phyloP scores from a whole-genome alignment of 2,888 invertebrate genomes.

The Hydrotaea cyrtoneurina region DNA sequence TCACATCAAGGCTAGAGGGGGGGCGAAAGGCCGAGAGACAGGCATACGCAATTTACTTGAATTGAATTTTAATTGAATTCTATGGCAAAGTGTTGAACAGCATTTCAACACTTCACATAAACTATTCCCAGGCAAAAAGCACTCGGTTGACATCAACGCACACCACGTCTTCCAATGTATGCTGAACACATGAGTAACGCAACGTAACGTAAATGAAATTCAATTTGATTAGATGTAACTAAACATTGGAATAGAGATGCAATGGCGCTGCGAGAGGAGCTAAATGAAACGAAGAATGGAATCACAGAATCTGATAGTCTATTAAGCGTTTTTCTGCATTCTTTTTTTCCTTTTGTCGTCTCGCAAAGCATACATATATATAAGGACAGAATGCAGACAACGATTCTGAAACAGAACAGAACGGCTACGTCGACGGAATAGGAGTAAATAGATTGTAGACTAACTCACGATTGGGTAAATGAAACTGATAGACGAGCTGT shows the following conservation, averaged over 20 bases:
- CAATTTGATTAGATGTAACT: conserved; percentile 45
- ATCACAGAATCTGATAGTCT: conserved; percentile 12
- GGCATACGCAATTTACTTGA: conserved; percentile 32
- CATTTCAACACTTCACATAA: conserved; percentile 5
- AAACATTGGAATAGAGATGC: neutral
- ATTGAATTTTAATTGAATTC: conserved; percentile 64
- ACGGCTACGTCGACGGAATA: neutral
- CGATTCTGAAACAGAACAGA: neutral
- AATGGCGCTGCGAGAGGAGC: neutral
- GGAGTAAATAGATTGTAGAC: neutral
- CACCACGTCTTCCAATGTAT: neutral
- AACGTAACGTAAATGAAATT: conserved; percentile 57
- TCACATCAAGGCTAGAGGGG: neutral
- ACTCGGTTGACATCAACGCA: neutral
- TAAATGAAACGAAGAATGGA: neutral
- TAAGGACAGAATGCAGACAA: neutral
- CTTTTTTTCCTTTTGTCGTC: neutral
- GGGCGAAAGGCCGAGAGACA: neutral
- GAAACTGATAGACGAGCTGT: neutral
- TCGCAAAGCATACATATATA: neutral
- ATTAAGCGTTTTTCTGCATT: neutral
- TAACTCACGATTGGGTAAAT: neutral
- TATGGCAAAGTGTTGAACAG: conserved; percentile 58
- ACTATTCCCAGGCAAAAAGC: neutral
- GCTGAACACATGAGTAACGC: conserved; percentile 22